Base-by-base conservation (phyloP, 1,140 invertebrate species). In the Gonatopus flavifemur region DNA sequence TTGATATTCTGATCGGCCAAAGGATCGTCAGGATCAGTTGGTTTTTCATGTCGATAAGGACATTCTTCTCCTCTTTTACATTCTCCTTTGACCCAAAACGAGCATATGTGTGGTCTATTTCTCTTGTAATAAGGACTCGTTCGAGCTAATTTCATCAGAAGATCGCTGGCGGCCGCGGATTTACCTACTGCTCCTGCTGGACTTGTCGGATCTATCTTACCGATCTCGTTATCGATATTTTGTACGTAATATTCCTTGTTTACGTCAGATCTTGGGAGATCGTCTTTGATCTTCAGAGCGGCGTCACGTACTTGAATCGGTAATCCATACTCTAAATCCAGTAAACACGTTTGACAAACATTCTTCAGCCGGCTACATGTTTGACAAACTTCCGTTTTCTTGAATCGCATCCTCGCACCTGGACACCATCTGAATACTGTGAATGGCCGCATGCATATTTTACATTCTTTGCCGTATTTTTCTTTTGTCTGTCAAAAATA, bases 31-130 rank as follows among this genome's bases (percentile, higher is more conserved):
- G 97, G 97, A 80, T 99, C 97, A 15, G 95, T 98, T 2, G 98
- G 98, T 68, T 98, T 98, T 71, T 99, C 98, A 69, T 99, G 98
- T 16, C 98, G 84, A 74, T 99, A 99, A 0, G 98, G 98, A 81
- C 98, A 99, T 71, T 99, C 98, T 80, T 99, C 97, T 12, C 98
- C 98, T 76, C 98, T 82, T 69, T 96, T 90, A 75, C 98, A 99
- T 76, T 99, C 97, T 1, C 97, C 98, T 80, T 99, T 99, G 0
- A 99, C 96, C 94, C 96, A 99, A 76, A 99, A 99, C 0, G 96
- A 98, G 77, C 98, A 99, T 35, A 99, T 98, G 75, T 99, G 98
- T 0, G 98, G 96, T 59, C 95, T 82, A 70, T 99, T 99, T 39
- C 98, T 80, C 69, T 99, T 98, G 68, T 99, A 99, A 74, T 99